phyloP scores from a whole-genome alignment of 2,888 invertebrate species.

The Dioctria rufipes region DNA sequence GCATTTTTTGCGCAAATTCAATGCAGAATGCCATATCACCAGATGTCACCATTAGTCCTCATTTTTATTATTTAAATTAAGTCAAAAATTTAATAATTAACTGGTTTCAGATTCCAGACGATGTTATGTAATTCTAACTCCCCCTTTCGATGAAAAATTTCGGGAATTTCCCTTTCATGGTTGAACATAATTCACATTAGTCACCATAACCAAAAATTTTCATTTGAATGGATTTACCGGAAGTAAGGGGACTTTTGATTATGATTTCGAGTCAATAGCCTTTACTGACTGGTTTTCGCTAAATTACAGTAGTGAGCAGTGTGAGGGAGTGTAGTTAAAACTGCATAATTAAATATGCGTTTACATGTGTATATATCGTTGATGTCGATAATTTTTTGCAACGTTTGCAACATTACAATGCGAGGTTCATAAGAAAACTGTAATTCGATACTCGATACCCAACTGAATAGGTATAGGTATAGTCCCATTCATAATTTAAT shows the following conservation, averaged over 20 bases:
- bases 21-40: no score
- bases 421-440: neutral
- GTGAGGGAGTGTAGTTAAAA: neutral
- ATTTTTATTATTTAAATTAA: no score
- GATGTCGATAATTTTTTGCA: neutral
- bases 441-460: neutral
- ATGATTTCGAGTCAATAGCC: no score
- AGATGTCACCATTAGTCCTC: no score
- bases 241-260: neutral
- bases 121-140: no score
- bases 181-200: constrained; percentile 15
- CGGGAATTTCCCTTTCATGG: constrained; percentile 6
- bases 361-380: no score
- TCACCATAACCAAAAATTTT: neutral
- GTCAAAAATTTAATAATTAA: no score
- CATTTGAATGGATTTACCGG: constrained; percentile 30
- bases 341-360: no score
- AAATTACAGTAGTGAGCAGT: neutral
- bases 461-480: neutral
- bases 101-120: no score
- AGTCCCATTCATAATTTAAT: constrained; percentile 5
- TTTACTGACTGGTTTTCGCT: no score
- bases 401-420: neutral
- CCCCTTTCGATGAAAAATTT: no score
- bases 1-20: no score